Conservation (phyloP, 1,140 invertebrate genomes). For the Diachasmimorpha longicaudata region DNA sequence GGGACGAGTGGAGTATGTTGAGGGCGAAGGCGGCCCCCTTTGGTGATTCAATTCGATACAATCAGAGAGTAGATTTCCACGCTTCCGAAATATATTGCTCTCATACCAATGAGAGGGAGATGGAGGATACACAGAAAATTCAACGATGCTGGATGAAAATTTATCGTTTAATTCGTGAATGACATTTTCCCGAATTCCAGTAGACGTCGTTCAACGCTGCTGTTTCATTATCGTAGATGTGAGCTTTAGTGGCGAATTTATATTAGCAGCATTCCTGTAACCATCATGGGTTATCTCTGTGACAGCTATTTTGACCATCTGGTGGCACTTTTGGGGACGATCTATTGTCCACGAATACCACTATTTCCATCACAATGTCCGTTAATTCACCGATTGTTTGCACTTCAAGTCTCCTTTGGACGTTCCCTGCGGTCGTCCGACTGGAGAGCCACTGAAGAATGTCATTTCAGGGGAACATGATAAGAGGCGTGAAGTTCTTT, state of each 20-base stretch:
- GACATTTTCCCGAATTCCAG: neutral
- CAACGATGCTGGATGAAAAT: neutral
- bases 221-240: neutral
- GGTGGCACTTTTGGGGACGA: neutral
- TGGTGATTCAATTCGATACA: slow-evolving; percentile 50
- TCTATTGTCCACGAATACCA: neutral
- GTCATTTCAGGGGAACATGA: neutral
- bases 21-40: slow-evolving; percentile 23
- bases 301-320: neutral
- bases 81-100: slow-evolving; percentile 44
- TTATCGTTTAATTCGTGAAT: neutral
- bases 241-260: neutral
- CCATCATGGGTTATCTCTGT: neutral
- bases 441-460: neutral
- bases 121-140: neutral
- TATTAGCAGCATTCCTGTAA: neutral
- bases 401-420: neutral
- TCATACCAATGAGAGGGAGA: slow-evolving; percentile 22
- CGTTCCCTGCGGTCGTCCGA: neutral
- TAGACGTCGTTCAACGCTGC: neutral
- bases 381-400: neutral
- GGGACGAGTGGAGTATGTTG: neutral
- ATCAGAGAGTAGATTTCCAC: slow-evolving; percentile 48
- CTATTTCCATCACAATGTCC: neutral
- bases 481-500: no score